Evolutionary conservation across 2,888 invertebrate species (phyloP), one percentile per base, ranked within the genome.

Genomic region (Physocephala rufipes): DNA sequence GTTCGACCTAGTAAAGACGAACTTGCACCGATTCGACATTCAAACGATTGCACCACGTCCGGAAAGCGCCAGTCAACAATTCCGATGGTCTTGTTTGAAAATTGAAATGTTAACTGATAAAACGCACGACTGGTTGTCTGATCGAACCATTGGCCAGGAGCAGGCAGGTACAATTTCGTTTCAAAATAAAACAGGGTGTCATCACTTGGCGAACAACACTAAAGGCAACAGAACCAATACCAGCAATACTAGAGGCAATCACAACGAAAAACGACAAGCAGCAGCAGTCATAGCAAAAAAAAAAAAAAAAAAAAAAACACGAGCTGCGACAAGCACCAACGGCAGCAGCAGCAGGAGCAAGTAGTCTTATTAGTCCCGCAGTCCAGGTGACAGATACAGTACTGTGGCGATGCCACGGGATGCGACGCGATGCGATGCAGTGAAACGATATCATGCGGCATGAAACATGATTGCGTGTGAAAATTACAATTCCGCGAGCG

Each of bases 381-480:
- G 36, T 19, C 28, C 55, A 51, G 58, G 43, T 45, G 43, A 58
- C 67, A 26, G 45, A 55, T 53, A 28, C n/a, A n/a, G n/a, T n/a
- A n/a, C n/a, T n/a, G n/a, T n/a, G n/a, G n/a, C 55, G 55, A 21
- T 55, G 55, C 45, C 15, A 9, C 15, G 45, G 12, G 15, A 15
- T 45, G 45, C 45, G 15, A 24, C 45, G 45, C 24, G n/a, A 13
- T 16, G 36, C 62, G 43, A 62, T 45, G 28, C 24, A 15, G 36
- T 51, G 53, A 55, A 19, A 19, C 28, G 45, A 49, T 61, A 30
- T 61, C 62, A 51, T 4, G 68, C 49, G 55, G 66, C 53, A 55
- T 36, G 53, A 53, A 68, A 62, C 61, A 49, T 70, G 73, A 74
- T 74, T 75, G 74, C 74, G 74, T 75, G 74, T 69, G 75, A 74